A percentile compares a stretch with the other conserved stretches of the same genome.
Conservation (phyloP, 2,797 vertebrate genomes). For the Pantherophis alleghaniensis region DNA sequence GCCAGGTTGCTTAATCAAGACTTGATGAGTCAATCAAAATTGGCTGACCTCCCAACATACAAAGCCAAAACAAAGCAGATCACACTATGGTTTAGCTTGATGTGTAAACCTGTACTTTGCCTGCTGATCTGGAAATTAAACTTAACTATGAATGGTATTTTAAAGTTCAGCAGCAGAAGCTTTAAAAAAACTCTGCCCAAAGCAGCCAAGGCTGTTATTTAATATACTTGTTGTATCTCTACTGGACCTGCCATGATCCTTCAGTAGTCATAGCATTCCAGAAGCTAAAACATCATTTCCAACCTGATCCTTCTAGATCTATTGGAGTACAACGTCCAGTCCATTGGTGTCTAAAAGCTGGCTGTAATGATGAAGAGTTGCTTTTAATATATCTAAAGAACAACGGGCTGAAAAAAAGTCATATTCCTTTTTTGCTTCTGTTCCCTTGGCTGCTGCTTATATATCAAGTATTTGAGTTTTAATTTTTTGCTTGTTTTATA, state of each 20-base stretch:
- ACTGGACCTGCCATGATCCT: neutral
- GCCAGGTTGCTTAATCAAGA: neutral
- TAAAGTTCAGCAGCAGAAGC: neutral
- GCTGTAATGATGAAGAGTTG: neutral
- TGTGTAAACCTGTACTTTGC: neutral
- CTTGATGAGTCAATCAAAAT: neutral
- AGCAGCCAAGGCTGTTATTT: neutral
- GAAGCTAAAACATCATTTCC: neutral
- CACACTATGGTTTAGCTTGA: neutral
- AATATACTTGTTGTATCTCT: neutral
- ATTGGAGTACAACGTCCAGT: neutral
- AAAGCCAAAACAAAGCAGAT: neutral
- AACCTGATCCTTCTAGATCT: neutral
- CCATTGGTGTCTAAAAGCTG: neutral
- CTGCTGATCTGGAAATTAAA: neutral
- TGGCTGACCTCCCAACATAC: neutral
- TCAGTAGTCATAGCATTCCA: neutral
- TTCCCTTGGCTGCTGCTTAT: neutral
- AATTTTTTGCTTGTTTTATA: neutral
- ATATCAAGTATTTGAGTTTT: neutral
- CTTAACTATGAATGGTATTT: neutral
- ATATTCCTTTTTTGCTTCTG: neutral
- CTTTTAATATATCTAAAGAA: neutral
- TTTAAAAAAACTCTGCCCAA: neutral
- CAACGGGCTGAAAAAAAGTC: neutral